Evolutionary conservation across 2,113 vertebrate species (phyloP), one percentile per base, ranked within the genome.

Genomic region (Taurulus bubalis): DNA sequence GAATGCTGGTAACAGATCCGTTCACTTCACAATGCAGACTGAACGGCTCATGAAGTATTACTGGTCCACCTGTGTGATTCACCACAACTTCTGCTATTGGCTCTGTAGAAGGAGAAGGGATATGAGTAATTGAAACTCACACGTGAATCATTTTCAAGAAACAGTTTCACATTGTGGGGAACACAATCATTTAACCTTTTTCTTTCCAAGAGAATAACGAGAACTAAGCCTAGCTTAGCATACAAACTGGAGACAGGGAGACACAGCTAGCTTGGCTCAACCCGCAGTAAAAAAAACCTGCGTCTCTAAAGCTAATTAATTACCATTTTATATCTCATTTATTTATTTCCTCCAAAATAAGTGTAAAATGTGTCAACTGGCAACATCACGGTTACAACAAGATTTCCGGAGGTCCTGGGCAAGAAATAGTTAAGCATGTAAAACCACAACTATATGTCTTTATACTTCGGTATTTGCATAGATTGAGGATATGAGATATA

Each of bases 11-110:
- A 55, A 68, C 70, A 14, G 53, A 6, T 26, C 88, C 93, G 26
- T 4, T 59, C 18, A 90, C 85, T 2, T 80, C 64, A 85, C 95
- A 95, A 0, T 11, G 32, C 68, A 95, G 71, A 69, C 55, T 80
- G 32, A 95, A 91, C 0, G 34, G 2, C 22, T 69, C 0, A 28
- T 89, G 4, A 9, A 85, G 67, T 63, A 92, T 89, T 4, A 90
- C 83, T 38, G 51, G 69, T 0, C 30, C 40, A 3, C 68, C 63
- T 18, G 4, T 28, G 2, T 40, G 0, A 3, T 16, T 84, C 22
- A 94, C 53, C n/a, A 1, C 8, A 1, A 88, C 89, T 3, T 40
- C n/a, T 32, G 63, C 65, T 66, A 95, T 28, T 22, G 89, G 91
- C 15, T 84, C 95, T 95, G 34, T 6, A 26, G 72, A 4, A 77